Evolutionary conservation across 2,113 vertebrate species (phyloP).

Genomic region (Heterotis niloticus): DNA sequence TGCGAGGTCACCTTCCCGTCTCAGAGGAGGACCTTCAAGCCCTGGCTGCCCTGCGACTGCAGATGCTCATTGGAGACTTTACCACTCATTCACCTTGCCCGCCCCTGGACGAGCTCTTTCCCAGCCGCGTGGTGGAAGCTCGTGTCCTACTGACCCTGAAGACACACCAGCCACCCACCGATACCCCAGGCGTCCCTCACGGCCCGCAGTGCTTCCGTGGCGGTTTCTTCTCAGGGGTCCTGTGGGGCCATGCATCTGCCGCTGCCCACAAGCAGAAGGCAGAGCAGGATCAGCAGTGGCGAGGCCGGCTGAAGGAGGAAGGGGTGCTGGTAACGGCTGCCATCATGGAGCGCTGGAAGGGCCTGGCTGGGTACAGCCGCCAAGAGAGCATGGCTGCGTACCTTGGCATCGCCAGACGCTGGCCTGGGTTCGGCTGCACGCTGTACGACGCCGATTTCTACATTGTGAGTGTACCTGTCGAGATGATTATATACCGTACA

Average conservation of each 20-base stretch:
- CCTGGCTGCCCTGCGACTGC: slow-evolving; percentile 80
- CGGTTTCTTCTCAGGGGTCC: slow-evolving; percentile 72
- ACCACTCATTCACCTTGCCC: slow-evolving; percentile 71
- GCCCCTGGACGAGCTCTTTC: slow-evolving; percentile 78
- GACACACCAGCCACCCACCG: slow-evolving; percentile 31
- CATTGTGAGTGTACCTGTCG: slow-evolving; percentile 68
- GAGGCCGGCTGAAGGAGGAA: slow-evolving; percentile 73
- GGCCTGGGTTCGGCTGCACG: slow-evolving; percentile 88
- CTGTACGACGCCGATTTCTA: slow-evolving; percentile 87
- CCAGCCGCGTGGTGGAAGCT: slow-evolving; percentile 58
- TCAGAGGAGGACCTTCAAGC: slow-evolving; percentile 82
- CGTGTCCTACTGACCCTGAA: slow-evolving; percentile 61
- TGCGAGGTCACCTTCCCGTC: slow-evolving; percentile 77
- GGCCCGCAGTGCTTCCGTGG: slow-evolving; percentile 60
- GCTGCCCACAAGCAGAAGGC: slow-evolving; percentile 73
- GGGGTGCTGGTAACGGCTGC: slow-evolving; percentile 67
- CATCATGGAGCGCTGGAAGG: slow-evolving; percentile 86
- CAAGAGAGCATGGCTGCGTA: slow-evolving; percentile 85
- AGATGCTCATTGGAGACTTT: slow-evolving; percentile 82
- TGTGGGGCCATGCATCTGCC: slow-evolving; percentile 69
- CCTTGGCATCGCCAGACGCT: slow-evolving; percentile 80
- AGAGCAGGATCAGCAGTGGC: slow-evolving; percentile 68
- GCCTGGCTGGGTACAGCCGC: slow-evolving; percentile 75
- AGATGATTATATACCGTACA: not conserved
- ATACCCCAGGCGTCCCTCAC: slow-evolving; percentile 42